Evolutionary conservation across 2,797 vertebrate genomes (phyloP), one percentile per base, ranked within the genome.

Genomic region (Muraenolepis orangiensis): DNA sequence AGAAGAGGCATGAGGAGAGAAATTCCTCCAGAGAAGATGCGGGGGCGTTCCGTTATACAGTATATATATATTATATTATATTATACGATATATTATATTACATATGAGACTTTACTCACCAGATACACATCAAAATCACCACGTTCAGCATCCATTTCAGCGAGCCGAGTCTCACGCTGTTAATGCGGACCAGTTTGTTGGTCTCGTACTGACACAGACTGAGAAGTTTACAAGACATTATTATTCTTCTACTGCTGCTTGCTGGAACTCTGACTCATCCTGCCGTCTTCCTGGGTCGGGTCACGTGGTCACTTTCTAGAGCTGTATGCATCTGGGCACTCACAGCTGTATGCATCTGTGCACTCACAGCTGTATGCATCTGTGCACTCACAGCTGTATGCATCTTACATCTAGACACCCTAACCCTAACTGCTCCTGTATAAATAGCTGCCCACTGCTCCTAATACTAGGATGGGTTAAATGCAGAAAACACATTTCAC

Each of bases 121-220:
- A 90, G 78, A 94, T 83, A 0, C 91, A 86, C 10, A 93, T 69
- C 67, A 94, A 87, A 18, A 96, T 88, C 6, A 77, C 11, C 14
- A 57, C 8, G 73, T 91, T 94, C 61, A 94, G 76, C 6, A 76
- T n/a, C 93, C 89, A 94, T 87, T 93, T 95, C 23, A 95, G 29
- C 0, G 89, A 92, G 6, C 93, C 93, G 1, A 94, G 94, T 73
- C 82, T 90, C 72, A 81, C 31, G 71, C 93, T 95, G 81, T 88
- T 88, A 81, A 95, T 91, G 73, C 79, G 87, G 69, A 92, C 83
- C 57, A 94, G 87, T 85, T 94, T 96, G 34, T 74, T 87, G 4
- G 96, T 96, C 57, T 94, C 91, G 4, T 95, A 95, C 76, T 91
- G 87, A 73, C 91, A 92, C 11, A 93, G 8, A 0, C 73, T 76